Conservation (phyloP, 2,888 invertebrate genomes). For the Deroplatys truncata region DNA sequence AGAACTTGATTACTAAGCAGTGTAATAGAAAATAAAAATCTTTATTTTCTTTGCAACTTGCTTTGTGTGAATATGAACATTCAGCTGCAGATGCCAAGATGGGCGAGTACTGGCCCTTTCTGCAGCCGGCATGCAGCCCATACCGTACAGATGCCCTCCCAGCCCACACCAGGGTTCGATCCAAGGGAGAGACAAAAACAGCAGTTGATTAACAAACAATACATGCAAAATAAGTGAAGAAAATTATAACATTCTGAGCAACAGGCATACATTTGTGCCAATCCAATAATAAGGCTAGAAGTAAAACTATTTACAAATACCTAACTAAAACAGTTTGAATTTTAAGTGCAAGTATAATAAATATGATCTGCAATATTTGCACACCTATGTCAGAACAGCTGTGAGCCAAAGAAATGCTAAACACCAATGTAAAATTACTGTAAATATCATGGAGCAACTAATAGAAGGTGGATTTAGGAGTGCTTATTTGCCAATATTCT, state of each 20-base stretch:
- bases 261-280: neutral
- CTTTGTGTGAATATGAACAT: conserved; percentile 12
- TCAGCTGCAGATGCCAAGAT: neutral
- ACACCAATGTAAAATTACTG: neutral
- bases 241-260: neutral
- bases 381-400: neutral
- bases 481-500: neutral
- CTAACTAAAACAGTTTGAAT: neutral
- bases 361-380: neutral
- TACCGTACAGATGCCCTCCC: conserved; percentile 3
- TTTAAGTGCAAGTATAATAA: neutral
- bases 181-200: conserved; percentile 2
- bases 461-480: neutral
- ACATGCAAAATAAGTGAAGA: neutral
- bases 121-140: conserved; percentile 16
- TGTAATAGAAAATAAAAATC: neutral
- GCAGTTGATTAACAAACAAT: neutral
- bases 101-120: neutral
- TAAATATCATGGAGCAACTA: neutral
- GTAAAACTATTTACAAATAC: neutral
- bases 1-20: neutral
- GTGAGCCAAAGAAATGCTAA: neutral
- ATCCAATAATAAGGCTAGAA: neutral
- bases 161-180: conserved; percentile 21
- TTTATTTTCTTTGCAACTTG: neutral